phyloP scores from a whole-genome alignment of 2,888 invertebrate species.

The Cerastis leucographa region DNA sequence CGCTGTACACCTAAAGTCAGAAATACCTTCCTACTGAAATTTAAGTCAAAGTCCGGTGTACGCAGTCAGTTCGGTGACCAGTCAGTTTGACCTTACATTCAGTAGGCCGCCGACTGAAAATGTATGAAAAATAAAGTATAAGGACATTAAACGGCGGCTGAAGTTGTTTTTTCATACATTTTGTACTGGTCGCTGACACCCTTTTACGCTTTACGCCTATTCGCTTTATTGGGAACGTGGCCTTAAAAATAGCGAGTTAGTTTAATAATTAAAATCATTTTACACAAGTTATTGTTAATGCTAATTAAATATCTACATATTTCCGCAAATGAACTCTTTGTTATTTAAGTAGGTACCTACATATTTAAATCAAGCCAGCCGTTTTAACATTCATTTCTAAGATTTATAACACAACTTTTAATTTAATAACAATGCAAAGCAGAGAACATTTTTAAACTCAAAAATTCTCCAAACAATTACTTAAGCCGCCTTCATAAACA shows the following conservation, averaged over 20 bases:
- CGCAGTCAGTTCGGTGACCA: too few relatives aligned
- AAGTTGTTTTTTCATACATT: too few relatives aligned
- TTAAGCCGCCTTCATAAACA: slow-evolving; percentile 20
- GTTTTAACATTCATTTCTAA: not conserved
- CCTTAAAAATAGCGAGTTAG: not conserved
- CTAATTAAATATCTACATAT: not conserved
- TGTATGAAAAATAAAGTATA: too few relatives aligned
- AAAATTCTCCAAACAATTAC: slow-evolving; percentile 31
- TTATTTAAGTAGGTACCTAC: not conserved
- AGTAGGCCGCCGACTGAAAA: too few relatives aligned
- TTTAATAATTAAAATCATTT: not conserved
- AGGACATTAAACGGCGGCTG: too few relatives aligned
- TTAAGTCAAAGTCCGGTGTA: too few relatives aligned
- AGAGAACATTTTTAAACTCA: slow-evolving; percentile 11
- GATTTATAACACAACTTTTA: slow-evolving; percentile 7
- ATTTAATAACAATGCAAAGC: slow-evolving; percentile 13
- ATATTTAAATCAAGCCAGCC: not conserved
- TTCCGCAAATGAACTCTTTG: slow-evolving; percentile 9
- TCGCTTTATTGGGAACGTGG: not conserved
- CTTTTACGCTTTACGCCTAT: too few relatives aligned
- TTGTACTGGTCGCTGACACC: too few relatives aligned
- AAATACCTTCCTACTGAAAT: too few relatives aligned
- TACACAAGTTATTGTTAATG: not conserved
- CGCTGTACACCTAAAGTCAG: too few relatives aligned
- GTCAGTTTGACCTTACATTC: too few relatives aligned